Evolutionary conservation across 1,140 invertebrate species (phyloP), one percentile per base, ranked within the genome.

Genomic region (Nephila pilipes): DNA sequence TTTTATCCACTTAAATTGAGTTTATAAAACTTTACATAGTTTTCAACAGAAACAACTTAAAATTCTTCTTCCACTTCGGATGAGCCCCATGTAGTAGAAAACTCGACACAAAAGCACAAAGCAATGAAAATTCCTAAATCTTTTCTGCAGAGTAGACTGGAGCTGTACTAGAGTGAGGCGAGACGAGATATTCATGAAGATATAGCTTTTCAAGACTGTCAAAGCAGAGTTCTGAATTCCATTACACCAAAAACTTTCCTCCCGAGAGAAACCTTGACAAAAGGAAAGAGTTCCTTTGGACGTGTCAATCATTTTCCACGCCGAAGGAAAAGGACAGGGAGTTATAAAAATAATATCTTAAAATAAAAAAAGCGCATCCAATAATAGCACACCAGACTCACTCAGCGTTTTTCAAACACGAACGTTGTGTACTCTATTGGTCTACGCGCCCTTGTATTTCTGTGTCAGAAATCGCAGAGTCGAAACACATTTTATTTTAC

Each of bases 351-450:
- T 25, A 81, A 81, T 81, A 81, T 25, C 80, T 0, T 25, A n/a
- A 81, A 55, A 81, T 32, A 81, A 46, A 12, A 22, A 55, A 81
- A 1, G 20, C 38, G 80, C 38, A 14, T 54, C 80, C 36, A 81
- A 81, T 81, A 81, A 81, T 55, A 81, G 80, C 5, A n/a, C 1
- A 20, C 38, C 22, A 38, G 22, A 29, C 69, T 10, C 22, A 81
- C 20, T 81, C 80, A 81, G 80, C 80, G n/a, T 81, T 81, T 81
- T 55, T 81, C 8, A 29, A 65, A 65, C 10, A 25, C 22, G 63
- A 20, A 8, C 10, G 14, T 8, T 65, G n/a, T n/a, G 58, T 25
- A 65, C 25, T 25, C 25, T 12, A n/a, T 65, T 65, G 63, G 63
- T 8, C 63, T n/a, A n/a, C 25, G 46, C 46, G 46, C 46, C 46